Conservation (phyloP, 53 echinoderm and acorn worm genomes). For the Holothuria leucospilota region DNA sequence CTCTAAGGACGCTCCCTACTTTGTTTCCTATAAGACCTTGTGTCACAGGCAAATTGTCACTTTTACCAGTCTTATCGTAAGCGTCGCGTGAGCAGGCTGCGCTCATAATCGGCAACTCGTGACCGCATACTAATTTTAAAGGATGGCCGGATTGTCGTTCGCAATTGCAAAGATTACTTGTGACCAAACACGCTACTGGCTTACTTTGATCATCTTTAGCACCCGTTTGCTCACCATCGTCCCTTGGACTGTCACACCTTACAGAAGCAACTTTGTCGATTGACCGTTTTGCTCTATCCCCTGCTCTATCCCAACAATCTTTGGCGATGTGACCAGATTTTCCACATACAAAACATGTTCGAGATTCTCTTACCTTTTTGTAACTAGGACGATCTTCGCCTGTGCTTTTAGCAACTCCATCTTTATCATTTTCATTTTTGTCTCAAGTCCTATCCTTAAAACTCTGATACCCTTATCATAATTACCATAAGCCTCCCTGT, state of each 20-base stretch:
- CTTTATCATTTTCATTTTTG: neutral
- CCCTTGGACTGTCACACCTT: neutral
- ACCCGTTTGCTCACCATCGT: neutral
- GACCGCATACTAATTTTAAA: constrained; percentile 37
- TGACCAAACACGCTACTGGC: neutral
- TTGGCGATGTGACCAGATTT: constrained; percentile 47
- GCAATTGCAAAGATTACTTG: constrained; percentile 34
- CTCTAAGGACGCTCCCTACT: constrained; percentile 53
- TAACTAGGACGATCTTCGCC: neutral
- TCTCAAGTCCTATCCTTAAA: neutral
- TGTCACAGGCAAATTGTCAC: constrained; percentile 59
- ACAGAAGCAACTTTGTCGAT: neutral
- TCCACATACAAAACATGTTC: constrained; percentile 44
- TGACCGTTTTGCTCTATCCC: neutral
- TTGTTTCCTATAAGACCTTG: constrained; percentile 36
- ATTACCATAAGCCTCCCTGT: constrained; percentile 30
- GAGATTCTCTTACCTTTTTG: neutral
- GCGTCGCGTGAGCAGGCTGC: constrained; percentile 21
- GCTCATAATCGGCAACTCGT: constrained; percentile 55
- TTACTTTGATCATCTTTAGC: neutral
- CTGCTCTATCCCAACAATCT: constrained; percentile 27
- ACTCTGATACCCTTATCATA: constrained; percentile 18
- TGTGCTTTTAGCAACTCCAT: neutral
- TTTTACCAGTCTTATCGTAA: neutral
- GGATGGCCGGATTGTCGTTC: neutral